A percentile compares a stretch with the other conserved stretches of the same genome.
Conservation (phyloP, 1,140 invertebrate genomes). For the Phocides pigmalion region DNA sequence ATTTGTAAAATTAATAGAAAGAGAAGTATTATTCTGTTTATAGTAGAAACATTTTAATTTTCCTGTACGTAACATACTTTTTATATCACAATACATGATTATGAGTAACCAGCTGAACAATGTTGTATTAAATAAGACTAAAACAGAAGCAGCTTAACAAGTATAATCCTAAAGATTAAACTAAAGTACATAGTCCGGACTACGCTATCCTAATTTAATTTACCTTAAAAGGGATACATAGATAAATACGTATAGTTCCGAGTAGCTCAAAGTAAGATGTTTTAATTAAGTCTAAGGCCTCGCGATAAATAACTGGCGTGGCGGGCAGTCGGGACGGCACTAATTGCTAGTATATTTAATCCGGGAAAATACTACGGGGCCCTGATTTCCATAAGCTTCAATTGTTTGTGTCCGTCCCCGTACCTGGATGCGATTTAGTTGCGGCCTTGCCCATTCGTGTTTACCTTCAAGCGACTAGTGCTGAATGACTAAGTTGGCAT, state of each 20-base stretch:
- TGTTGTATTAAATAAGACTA: neutral
- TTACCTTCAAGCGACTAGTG: slow-evolving; percentile 60
- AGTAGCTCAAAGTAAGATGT: slow-evolving; percentile 76
- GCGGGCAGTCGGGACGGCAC: slow-evolving; percentile 64
- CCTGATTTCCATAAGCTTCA: slow-evolving; percentile 82
- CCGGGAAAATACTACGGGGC: slow-evolving; percentile 76
- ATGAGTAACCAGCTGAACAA: no score
- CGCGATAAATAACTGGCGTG: slow-evolving; percentile 77
- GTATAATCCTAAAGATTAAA: slow-evolving; percentile 4
- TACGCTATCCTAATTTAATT: slow-evolving; percentile 62
- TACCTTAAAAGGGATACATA: slow-evolving; percentile 49
- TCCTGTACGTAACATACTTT: no score
- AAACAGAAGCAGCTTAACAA: neutral
- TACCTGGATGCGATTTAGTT: slow-evolving; percentile 76
- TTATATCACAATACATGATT: no score
- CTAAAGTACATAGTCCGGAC: slow-evolving; percentile 5
- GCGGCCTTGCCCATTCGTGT: slow-evolving; percentile 66
- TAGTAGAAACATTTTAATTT: no score
- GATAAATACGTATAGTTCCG: slow-evolving; percentile 58
- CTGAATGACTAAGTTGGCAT: slow-evolving; percentile 65
- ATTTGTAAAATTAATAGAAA: no score
- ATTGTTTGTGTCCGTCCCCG: slow-evolving; percentile 70
- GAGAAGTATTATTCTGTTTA: no score
- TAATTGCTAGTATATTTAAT: slow-evolving; percentile 82
- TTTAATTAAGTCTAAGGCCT: slow-evolving; percentile 82